Conservation (phyloP, 2,888 invertebrate species). For the Lymantria dispar region DNA sequence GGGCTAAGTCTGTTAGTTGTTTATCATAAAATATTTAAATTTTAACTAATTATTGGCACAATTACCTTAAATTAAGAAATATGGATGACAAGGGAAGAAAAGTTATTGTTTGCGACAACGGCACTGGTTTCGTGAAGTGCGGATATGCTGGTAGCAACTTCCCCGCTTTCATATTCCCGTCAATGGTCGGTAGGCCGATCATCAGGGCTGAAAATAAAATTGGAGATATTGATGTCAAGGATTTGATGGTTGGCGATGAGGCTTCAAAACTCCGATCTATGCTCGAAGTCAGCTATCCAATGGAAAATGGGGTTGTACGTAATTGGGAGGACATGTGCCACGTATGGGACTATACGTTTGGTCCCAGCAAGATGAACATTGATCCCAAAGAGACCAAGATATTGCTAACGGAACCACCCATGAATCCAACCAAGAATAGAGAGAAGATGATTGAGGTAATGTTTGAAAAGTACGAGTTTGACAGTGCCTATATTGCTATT, state of each 20-base stretch:
- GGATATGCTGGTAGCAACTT: slow-evolving; percentile 99
- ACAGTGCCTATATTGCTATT: slow-evolving; percentile 96
- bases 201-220: slow-evolving; percentile 98
- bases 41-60: slow-evolving; percentile 20
- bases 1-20: slow-evolving; percentile 26
- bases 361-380: slow-evolving; percentile 97
- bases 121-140: slow-evolving; percentile 99
- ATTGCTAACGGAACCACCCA: slow-evolving; percentile 98
- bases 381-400: slow-evolving; percentile 95
- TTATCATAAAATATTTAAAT: slow-evolving; percentile 21
- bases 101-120: slow-evolving; percentile 99
- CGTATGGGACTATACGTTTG: slow-evolving; percentile 99
- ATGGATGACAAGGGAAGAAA: slow-evolving; percentile 99
- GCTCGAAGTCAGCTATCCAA: slow-evolving; percentile 99
- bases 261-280: slow-evolving; percentile 97
- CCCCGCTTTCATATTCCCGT: slow-evolving; percentile 99
- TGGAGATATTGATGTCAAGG: slow-evolving; percentile 94
- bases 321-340: slow-evolving; percentile 99
- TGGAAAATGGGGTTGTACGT: slow-evolving; percentile 97
- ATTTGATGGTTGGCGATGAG: slow-evolving; percentile 99
- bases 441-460: slow-evolving; percentile 99
- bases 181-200: slow-evolving; percentile 98
- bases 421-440: slow-evolving; percentile 98
- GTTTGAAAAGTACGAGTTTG: slow-evolving; percentile 98
- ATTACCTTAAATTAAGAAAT: slow-evolving; percentile 28